Conservation (phyloP, 2,888 invertebrate species). For the Spatulosminthurus flaviceps region DNA sequence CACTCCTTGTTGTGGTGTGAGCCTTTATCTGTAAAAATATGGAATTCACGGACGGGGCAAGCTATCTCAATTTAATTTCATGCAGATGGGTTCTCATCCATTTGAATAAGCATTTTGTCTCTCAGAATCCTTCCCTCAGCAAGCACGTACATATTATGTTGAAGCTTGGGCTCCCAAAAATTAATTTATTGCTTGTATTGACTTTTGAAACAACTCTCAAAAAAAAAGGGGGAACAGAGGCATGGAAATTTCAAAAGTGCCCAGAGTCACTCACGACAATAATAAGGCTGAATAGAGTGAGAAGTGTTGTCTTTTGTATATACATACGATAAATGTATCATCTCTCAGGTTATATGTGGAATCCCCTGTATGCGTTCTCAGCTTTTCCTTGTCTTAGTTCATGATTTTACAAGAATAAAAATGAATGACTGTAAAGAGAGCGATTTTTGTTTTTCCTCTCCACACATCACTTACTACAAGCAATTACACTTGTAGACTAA, state of each 20-base stretch:
- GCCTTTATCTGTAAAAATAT: neutral
- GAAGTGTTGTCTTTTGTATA: neutral
- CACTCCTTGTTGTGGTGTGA: conserved; percentile 15
- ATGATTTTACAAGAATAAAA: too few relatives aligned
- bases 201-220: neutral
- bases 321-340: neutral
- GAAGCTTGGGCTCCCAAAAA: conserved; percentile 7
- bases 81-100: neutral
- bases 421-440: neutral
- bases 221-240: neutral
- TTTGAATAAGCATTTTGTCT: neutral
- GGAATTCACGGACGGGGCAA: too few relatives aligned
- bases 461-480: too few relatives aligned
- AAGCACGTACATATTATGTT: too few relatives aligned
- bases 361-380: too few relatives aligned
- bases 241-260: conserved; percentile 12
- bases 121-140: neutral
- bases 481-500: conserved; percentile 21
- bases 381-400: too few relatives aligned
- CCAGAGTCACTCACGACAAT: neutral
- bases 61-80: conserved; percentile 8
- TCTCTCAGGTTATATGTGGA: too few relatives aligned
- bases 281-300: conserved; percentile 14
- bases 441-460: conserved; percentile 22
- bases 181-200: conserved; percentile 32